Evolutionary conservation across 2,797 vertebrate genomes (phyloP).

Genomic region (Sphenopsis melanotis): DNA sequence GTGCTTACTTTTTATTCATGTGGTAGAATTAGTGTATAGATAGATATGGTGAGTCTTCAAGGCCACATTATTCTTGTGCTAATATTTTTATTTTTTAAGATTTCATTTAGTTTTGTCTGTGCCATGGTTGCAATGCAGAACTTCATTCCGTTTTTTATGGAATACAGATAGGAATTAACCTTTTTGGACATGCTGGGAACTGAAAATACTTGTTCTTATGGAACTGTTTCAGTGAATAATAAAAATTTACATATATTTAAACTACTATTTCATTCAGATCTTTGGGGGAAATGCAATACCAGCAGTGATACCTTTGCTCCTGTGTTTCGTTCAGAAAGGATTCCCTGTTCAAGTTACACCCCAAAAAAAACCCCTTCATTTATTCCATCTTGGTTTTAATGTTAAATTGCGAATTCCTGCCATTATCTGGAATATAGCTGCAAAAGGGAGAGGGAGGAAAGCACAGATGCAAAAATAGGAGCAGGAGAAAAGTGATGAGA

Average conservation of each 20-base stretch:
- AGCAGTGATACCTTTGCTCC: background rate
- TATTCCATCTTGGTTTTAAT: background rate
- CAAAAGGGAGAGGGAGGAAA: background rate
- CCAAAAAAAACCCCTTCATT: accelerated
- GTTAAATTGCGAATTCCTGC: background rate
- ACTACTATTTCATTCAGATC: background rate
- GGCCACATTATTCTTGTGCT: background rate
- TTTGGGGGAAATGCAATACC: background rate
- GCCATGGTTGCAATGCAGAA: background rate
- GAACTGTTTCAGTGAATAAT: background rate
- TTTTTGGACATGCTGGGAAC: background rate
- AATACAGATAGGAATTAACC: background rate
- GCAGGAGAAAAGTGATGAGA: background rate
- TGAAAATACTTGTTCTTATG: background rate
- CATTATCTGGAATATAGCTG: background rate
- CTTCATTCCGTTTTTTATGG: background rate
- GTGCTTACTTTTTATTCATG: background rate
- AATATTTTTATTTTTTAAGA: background rate
- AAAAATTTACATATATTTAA: background rate
- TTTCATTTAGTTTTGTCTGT: background rate
- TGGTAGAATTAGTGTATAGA: background rate
- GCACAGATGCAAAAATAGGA: background rate
- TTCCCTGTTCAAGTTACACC: background rate
- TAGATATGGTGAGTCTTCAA: background rate
- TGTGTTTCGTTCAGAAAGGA: background rate